phyloP scores from a whole-genome alignment of 1,140 invertebrate genomes.

The Leguminivora glycinivorella region DNA sequence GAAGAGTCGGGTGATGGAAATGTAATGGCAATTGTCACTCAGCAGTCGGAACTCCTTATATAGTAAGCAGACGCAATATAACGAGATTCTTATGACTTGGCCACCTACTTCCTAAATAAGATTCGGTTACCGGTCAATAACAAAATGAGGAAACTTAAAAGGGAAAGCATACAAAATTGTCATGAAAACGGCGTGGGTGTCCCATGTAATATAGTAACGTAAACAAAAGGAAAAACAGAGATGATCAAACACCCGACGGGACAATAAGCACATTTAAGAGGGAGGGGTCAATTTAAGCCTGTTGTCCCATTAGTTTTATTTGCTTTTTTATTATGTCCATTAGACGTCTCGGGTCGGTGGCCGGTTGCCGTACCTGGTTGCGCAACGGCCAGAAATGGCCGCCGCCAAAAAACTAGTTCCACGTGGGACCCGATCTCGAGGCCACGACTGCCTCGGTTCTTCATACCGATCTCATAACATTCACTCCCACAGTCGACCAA shows the following conservation, averaged over 20 bases:
- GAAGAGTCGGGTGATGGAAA: constrained; percentile 52
- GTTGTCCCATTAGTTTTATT: constrained; percentile 59
- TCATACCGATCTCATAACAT: constrained; percentile 31
- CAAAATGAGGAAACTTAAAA: constrained; percentile 8
- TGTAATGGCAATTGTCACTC: constrained; percentile 70
- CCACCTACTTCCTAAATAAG: constrained; percentile 19
- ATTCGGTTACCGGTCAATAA: not conserved
- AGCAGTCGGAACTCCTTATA: constrained; percentile 65
- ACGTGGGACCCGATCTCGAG: constrained; percentile 47
- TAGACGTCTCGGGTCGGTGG: constrained; percentile 61
- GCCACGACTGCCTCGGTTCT: constrained; percentile 30
- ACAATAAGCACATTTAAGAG: constrained; percentile 29
- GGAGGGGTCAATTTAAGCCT: constrained; percentile 38
- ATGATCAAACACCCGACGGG: constrained; percentile 20
- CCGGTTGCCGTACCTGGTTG: constrained; percentile 59
- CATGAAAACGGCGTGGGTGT: constrained; percentile 16
- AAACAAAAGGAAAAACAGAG: constrained; percentile 21
- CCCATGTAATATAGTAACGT: constrained; percentile 14
- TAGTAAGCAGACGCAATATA: constrained; percentile 42
- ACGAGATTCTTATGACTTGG: constrained; percentile 32
- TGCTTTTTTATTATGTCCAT: constrained; percentile 60
- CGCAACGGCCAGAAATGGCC: constrained; percentile 65
- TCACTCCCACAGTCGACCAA: constrained; percentile 4
- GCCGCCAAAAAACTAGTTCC: constrained; percentile 73
- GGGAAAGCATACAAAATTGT: not conserved